A percentile compares a stretch with the other conserved stretches of the same genome.
phyloP scores from a whole-genome alignment of 1,140 invertebrate genomes.

The Drosophila santomea region DNA sequence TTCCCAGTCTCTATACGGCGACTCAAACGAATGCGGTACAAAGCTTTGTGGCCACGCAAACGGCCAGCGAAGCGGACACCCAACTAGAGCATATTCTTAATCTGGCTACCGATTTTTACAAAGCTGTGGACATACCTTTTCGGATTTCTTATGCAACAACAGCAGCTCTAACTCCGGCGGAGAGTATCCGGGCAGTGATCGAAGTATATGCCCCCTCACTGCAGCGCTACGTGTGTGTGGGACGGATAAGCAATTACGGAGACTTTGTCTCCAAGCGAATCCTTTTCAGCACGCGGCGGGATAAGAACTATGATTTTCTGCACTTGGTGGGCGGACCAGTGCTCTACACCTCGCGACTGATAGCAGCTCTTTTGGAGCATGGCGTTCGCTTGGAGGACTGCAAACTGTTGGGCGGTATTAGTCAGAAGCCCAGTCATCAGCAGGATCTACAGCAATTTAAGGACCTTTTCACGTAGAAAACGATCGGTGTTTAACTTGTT shows the following conservation, averaged over 20 bases:
- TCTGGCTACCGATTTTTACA: constrained; percentile 85
- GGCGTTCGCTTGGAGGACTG: constrained; percentile 57
- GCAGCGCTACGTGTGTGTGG: constrained; percentile 87
- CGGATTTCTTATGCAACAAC: constrained; percentile 86
- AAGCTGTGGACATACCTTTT: constrained; percentile 86
- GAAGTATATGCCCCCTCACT: constrained; percentile 87
- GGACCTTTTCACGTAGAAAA: constrained; percentile 75
- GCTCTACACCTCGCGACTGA: constrained; percentile 86
- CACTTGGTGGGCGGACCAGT: constrained; percentile 87
- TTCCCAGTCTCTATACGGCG: constrained; percentile 86
- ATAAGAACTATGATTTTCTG: constrained; percentile 85
- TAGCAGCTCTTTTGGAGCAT: constrained; percentile 88
- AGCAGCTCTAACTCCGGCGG: constrained; percentile 85
- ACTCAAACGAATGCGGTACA: constrained; percentile 87
- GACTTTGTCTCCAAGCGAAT: constrained; percentile 89
- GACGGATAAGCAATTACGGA: constrained; percentile 86
- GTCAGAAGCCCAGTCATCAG: constrained; percentile 13
- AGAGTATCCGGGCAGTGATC: constrained; percentile 86
- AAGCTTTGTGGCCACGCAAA: constrained; percentile 85
- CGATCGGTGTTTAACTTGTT: constrained; percentile 33
- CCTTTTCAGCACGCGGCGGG: constrained; percentile 86
- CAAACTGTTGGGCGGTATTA: constrained; percentile 25
- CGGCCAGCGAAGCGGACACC: constrained; percentile 71
- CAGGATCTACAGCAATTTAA: constrained; percentile 67
- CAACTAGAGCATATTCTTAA: constrained; percentile 85